Conservation (phyloP, 2,797 vertebrate genomes). For the Lacerta agilis region DNA sequence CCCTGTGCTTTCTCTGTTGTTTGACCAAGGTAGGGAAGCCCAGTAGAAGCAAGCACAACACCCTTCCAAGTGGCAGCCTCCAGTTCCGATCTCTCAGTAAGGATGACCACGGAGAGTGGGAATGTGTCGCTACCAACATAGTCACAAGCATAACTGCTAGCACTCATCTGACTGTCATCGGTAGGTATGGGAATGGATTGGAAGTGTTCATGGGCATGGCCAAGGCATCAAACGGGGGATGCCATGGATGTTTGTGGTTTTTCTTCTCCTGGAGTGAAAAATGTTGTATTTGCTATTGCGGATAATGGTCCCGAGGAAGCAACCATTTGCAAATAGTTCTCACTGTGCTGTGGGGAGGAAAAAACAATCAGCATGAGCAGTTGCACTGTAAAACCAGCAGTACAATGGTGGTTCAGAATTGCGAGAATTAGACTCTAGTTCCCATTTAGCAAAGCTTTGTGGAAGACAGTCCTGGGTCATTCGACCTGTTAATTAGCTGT, state of each 20-base stretch:
- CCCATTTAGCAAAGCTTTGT: no score
- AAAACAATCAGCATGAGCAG: not conserved
- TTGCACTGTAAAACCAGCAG: no score
- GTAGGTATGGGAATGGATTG: conserved; percentile 85
- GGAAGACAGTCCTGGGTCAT: no score
- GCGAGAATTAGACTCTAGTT: no score
- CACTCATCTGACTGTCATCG: conserved; percentile 97
- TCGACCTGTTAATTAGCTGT: no score
- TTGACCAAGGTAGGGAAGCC: conserved; percentile 96
- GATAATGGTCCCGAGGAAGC: no score
- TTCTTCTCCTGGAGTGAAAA: not conserved
- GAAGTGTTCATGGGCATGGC: not conserved
- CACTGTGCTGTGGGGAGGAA: not conserved
- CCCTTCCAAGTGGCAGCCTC: conserved; percentile 94
- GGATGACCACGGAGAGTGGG: conserved; percentile 99
- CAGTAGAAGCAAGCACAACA: conserved; percentile 98
- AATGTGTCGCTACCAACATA: conserved; percentile 97
- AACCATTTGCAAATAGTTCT: not conserved
- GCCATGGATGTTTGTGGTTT: not conserved
- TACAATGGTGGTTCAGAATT: no score
- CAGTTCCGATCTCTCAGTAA: conserved; percentile 97
- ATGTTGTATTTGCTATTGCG: not conserved
- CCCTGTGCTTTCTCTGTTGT: conserved; percentile 57
- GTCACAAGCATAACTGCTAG: conserved; percentile 99
- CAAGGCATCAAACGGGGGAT: not conserved